Conservation (phyloP, 2,888 invertebrate genomes). For the Timandra comae region DNA sequence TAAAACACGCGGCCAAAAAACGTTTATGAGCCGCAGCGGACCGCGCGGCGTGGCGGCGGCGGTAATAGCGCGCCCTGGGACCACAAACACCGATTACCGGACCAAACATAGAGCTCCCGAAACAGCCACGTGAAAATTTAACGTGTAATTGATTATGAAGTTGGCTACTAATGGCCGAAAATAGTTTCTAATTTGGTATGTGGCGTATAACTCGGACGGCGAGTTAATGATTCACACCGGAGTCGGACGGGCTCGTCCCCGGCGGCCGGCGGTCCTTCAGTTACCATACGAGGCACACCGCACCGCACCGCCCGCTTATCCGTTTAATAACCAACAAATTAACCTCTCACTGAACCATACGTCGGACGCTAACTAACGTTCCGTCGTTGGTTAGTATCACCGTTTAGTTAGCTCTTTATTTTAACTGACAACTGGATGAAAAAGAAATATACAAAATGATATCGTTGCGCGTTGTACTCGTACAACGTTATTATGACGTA, state of each 20-base stretch:
- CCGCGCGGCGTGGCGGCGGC: slow-evolving; percentile 42
- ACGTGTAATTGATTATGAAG: slow-evolving; percentile 76
- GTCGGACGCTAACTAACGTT: too few species aligned
- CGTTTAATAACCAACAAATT: slow-evolving; percentile 25
- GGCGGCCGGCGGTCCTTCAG: slow-evolving; percentile 43
- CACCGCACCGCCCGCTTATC: slow-evolving; percentile 24
- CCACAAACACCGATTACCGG: slow-evolving; percentile 73
- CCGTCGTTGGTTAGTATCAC: too few species aligned
- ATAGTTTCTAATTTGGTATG: slow-evolving; percentile 75
- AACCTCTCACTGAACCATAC: slow-evolving; percentile 24
- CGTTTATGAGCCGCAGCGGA: slow-evolving; percentile 56
- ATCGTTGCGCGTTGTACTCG: too few species aligned
- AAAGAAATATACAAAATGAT: too few species aligned
- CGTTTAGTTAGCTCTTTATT: too few species aligned
- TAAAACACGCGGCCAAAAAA: slow-evolving; percentile 66
- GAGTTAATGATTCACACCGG: slow-evolving; percentile 65
- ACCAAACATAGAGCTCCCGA: slow-evolving; percentile 62
- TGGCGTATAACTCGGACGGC: slow-evolving; percentile 60
- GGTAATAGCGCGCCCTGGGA: slow-evolving; percentile 71
- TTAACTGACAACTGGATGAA: too few species aligned
- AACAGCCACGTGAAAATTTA: slow-evolving; percentile 71
- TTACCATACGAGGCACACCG: slow-evolving; percentile 16
- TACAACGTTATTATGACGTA: too few species aligned
- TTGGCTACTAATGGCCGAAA: slow-evolving; percentile 72
- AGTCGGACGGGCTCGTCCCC: slow-evolving; percentile 39